Evolutionary conservation across 2,888 invertebrate species (phyloP).

Genomic region (Rhingia rostrata): DNA sequence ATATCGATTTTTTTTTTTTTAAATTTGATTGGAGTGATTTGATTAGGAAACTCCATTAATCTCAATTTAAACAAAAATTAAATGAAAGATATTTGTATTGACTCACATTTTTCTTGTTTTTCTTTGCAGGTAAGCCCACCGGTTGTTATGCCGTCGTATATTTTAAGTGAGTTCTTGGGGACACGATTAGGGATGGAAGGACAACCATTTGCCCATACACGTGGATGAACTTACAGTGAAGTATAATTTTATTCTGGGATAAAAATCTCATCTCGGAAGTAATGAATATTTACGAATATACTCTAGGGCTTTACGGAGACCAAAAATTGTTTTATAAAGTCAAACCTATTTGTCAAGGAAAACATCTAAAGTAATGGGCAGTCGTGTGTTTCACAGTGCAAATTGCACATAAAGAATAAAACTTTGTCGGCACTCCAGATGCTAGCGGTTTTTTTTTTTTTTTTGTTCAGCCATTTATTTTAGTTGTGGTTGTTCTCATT

Average conservation of each 20-base stretch:
- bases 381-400: slow-evolving; percentile 23
- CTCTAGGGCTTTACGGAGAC: not conserved
- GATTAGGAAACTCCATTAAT: slow-evolving; percentile 22
- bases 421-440: slow-evolving; percentile 6
- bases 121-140: slow-evolving; percentile 37
- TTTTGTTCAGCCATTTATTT: not conserved
- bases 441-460: not conserved
- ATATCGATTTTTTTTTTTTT: not conserved
- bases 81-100: not conserved
- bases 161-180: not conserved
- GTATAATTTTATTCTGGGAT: not conserved
- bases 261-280: slow-evolving; percentile 13
- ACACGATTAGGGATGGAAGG: no score
- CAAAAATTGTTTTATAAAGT: not conserved
- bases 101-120: not conserved
- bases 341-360: no score
- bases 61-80: not conserved
- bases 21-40: not conserved
- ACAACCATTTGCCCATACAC: no score
- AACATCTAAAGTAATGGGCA: slow-evolving; percentile 10
- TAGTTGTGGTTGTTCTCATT: no score
- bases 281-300: slow-evolving; percentile 27
- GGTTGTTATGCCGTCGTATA: not conserved
- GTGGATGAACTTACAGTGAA: no score
- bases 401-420: not conserved